Base-by-base conservation (phyloP, 2,888 invertebrate species). In the Hemithea aestivaria region DNA sequence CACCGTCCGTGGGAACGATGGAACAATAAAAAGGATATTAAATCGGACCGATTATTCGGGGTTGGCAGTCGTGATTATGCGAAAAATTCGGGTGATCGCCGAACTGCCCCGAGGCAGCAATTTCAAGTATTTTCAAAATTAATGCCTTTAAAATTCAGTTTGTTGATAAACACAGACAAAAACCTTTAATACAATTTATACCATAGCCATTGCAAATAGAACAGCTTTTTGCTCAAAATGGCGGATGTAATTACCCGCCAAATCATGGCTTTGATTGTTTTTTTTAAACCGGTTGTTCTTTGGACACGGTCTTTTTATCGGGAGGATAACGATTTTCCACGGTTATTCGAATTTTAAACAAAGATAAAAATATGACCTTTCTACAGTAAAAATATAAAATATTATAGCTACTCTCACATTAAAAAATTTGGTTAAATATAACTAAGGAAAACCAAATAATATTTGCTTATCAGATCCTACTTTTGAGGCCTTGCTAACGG, bases 1-100 rank as follows among this genome's bases (percentile, higher is more conserved):
- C 69, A 73, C 48, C 61, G 62, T 66, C 66, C 84, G 84, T 84
- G 84, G 83, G 84, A 85, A 84, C 72, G 60, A 51, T 44, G 56
- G 49, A 66, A 73, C 71, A 73, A 75, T 71, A 75, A 74, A 71
- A 75, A 69, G 59, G 66, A 63, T 63, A 63, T 73, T 45, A 63
- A 66, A 63, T 58, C 54, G 40, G 47, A 49, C 54, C 60, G 61
- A 67, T 73, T 70, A 71, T 73, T 73, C 57, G 60, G 69, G 62
- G 67, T 58, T 70, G 66, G 63, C 62, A 72, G 62, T 59, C 56
- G 62, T 44, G 41, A 53, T 45, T 76, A 76, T 67, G 74, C 73
- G 49, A 73, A 73, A 68, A 72, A 66, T 73, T 67, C 47, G 53
- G 60, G 46, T 56, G 56, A 66, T 70, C 56, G 57, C 41, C 46